Evolutionary conservation across 2,888 invertebrate species (phyloP), one percentile per base, ranked within the genome.

Genomic region (Pristionchus mayeri): DNA sequence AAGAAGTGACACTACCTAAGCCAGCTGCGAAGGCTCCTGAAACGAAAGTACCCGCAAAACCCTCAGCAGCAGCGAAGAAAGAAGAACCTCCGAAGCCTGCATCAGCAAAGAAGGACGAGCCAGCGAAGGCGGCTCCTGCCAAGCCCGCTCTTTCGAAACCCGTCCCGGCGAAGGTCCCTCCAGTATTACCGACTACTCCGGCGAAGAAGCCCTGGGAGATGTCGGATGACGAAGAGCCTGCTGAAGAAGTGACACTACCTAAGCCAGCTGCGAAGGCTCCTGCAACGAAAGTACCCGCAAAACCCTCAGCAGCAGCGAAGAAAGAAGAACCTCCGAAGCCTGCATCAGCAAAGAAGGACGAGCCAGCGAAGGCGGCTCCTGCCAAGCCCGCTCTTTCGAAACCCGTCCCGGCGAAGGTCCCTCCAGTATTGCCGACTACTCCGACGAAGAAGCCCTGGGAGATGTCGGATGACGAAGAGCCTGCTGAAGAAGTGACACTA

Each of bases 391-490:
- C 60, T 30, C 30, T n/a, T 21, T 18, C 54, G n/a, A 54, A 54
- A n/a, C 4, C 54, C n/a, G 54, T 54, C n/a, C 21, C 60, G 18
- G 30, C 60, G 13, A 78, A 78, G 78, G 52, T 21, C 21, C 50
- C 78, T 52, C 50, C 78, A 27, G 50, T 52, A 7, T 16, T 6
- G 1, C 34, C 67, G 13, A 27, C 13, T 16, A 67, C 67, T 18
- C 67, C 67, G 21, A 37, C 30, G 30, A 67, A 67, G 67, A 67
- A 67, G 37, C 67, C 67, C 1, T 67, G 67, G 67, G 67, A 71
- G 44, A 40, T 71, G 40, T 71, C 71, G 44, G 71, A 71, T 40
- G 71, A 71, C 21, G 71, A 71, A 3, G 40, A 40, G 16, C 71
- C 71, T 21, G 71, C 71, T 2, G 71, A 50, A n/a, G 50, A 50